Conservation (phyloP, 2,113 vertebrate genomes). For the Limnothrissa miodon region DNA sequence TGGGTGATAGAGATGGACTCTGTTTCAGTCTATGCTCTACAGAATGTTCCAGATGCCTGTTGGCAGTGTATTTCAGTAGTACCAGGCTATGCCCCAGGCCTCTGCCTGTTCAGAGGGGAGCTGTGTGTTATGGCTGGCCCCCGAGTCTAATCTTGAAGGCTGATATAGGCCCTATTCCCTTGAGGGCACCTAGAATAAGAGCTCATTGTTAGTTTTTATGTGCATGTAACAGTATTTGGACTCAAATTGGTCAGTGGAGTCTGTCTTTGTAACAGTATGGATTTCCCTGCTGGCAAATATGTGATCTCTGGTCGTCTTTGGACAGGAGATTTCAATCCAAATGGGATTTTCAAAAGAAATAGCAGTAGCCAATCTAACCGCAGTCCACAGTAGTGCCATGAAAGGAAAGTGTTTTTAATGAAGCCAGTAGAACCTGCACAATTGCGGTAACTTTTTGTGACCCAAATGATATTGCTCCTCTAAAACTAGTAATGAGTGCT, state of each 20-base stretch:
- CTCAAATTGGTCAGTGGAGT: not conserved
- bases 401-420: not conserved
- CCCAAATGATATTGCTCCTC: too few species aligned
- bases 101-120: not conserved
- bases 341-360: too few species aligned
- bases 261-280: not conserved
- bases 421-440: not conserved
- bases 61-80: not conserved
- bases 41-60: not conserved
- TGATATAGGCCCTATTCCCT: not conserved
- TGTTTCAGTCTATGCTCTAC: not conserved
- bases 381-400: not conserved
- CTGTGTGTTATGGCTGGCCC: not conserved
- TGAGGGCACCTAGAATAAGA: too few species aligned
- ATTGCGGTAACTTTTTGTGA: too few species aligned
- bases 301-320: too few species aligned
- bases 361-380: not conserved
- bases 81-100: not conserved
- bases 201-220: too few species aligned
- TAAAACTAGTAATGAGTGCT: not conserved
- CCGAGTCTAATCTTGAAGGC: not conserved
- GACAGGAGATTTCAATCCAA: too few species aligned
- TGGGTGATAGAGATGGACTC: too few species aligned
- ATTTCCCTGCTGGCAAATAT: too few species aligned
- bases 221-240: too few species aligned